Percentiles rank a stretch among this genome's conserved stretches.
Evolutionary conservation across 2,888 invertebrate species (phyloP).

Genomic region (Scaptomyza caliginosa): DNA sequence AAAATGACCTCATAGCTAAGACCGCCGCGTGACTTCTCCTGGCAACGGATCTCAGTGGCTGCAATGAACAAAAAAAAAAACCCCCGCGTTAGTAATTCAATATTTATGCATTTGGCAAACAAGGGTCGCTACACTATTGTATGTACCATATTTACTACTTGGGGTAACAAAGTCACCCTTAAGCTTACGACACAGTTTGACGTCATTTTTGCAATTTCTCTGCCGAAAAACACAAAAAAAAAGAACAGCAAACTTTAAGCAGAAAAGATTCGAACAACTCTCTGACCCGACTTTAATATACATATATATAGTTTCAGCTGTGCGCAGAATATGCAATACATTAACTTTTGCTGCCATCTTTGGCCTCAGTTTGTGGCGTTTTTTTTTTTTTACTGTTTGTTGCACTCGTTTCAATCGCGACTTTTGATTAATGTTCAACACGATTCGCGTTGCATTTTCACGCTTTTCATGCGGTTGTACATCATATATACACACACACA

Average conservation of each 20-base stretch:
- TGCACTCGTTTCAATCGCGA: constrained; percentile 34
- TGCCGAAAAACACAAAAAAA: neutral
- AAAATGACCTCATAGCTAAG: constrained; percentile 96
- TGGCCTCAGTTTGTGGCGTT: constrained; percentile 33
- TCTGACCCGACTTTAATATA: neutral
- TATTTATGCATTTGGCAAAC: constrained; percentile 48
- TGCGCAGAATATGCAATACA: constrained; percentile 44
- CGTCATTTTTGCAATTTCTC: constrained; percentile 7
- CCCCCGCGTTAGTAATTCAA: constrained; percentile 50
- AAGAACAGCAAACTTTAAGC: neutral
- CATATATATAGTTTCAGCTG: neutral
- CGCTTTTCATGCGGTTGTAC: constrained; percentile 35
- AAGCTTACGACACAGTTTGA: constrained; percentile 12
- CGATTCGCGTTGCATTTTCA: constrained; percentile 38
- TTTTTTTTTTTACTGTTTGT: constrained; percentile 40
- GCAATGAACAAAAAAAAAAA: constrained; percentile 18
- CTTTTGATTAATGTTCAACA: constrained; percentile 57
- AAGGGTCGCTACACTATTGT: constrained; percentile 17
- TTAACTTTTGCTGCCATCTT: constrained; percentile 47
- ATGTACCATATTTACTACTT: neutral
- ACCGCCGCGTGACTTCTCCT: constrained; percentile 96
- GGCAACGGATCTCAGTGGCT: constrained; percentile 96
- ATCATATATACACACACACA: constrained; percentile 10
- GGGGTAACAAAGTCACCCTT: constrained; percentile 37
- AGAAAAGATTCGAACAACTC: too few relatives aligned